Conservation (phyloP, 2,888 invertebrate genomes). For the Diloba caeruleocephala region DNA sequence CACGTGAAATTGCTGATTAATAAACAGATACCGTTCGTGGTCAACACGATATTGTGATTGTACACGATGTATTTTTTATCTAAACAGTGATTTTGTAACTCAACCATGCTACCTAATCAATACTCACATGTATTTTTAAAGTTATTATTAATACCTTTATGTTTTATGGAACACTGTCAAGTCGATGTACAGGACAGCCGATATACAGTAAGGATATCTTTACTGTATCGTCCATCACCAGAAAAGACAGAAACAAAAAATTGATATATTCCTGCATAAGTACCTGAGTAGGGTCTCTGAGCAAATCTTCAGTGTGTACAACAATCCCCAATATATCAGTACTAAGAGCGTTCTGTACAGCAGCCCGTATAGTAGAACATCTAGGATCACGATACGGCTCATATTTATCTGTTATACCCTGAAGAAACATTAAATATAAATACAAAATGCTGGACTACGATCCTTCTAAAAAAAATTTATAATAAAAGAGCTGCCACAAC, state of each 20-base stretch:
- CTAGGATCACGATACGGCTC: slow-evolving; percentile 95
- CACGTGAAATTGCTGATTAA: slow-evolving; percentile 31
- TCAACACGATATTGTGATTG: slow-evolving; percentile 4
- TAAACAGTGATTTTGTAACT: slow-evolving; percentile 6
- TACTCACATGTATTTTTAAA: no score
- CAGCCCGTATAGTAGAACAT: slow-evolving; percentile 94
- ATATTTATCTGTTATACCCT: slow-evolving; percentile 89
- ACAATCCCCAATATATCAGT: slow-evolving; percentile 96
- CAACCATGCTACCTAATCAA: slow-evolving; percentile 7
- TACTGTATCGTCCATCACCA: no score
- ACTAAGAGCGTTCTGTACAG: slow-evolving; percentile 94
- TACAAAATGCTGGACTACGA: no score
- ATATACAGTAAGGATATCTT: no score
- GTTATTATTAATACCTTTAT: no score
- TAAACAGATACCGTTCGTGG: slow-evolving; percentile 38
- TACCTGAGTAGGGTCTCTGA: slow-evolving; percentile 94
- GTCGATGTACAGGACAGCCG: background rate
- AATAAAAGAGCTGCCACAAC: no score
- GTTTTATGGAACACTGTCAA: background rate
- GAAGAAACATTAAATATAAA: no score
- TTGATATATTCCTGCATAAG: background rate
- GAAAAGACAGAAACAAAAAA: background rate
- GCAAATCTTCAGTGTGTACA: slow-evolving; percentile 97
- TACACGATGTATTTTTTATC: slow-evolving; percentile 7
- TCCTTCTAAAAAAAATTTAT: no score